Conservation (phyloP, 2,113 vertebrate species). For the Petroica traversi region DNA sequence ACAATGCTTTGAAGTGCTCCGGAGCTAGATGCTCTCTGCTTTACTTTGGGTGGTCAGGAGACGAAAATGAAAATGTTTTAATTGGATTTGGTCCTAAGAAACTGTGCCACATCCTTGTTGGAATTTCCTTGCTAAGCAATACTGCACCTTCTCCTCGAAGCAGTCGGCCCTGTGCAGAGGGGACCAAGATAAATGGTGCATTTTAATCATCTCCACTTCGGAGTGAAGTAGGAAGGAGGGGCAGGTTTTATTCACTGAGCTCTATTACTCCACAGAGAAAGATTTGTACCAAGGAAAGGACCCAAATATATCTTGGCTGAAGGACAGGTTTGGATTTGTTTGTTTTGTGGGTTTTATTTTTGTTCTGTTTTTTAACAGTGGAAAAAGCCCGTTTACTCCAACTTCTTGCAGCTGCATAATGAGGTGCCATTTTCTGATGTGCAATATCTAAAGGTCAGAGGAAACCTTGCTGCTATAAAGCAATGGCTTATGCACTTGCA, state of each 20-base stretch:
- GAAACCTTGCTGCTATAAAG: slow-evolving; percentile 5
- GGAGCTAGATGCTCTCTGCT: not conserved
- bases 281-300: not conserved
- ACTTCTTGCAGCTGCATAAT: not conserved
- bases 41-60: slow-evolving; percentile 33
- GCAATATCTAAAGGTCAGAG: slow-evolving; percentile 34
- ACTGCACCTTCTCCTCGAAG: not conserved
- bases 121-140: slow-evolving; percentile 33
- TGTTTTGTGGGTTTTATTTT: not conserved
- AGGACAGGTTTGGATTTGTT: not conserved
- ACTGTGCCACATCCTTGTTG: slow-evolving; percentile 60
- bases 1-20: slow-evolving; percentile 33
- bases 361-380: not conserved
- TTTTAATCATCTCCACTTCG: slow-evolving; percentile 49
- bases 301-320: not conserved
- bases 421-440: slow-evolving; percentile 5
- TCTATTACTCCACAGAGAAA: not conserved
- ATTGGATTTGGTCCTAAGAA: slow-evolving; percentile 61
- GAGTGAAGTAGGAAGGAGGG: slow-evolving; percentile 41
- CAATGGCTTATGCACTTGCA: not conserved
- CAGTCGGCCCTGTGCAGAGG: not conserved
- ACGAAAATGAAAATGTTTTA: slow-evolving; percentile 61
- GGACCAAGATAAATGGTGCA: slow-evolving; percentile 36
- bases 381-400: not conserved
- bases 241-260: not conserved